These are phyloP conservation scores for Syndactyla subalaris DNA, from an alignment of 2,797 vertebrate genomes.

Conservation along the genomic window DNA sequence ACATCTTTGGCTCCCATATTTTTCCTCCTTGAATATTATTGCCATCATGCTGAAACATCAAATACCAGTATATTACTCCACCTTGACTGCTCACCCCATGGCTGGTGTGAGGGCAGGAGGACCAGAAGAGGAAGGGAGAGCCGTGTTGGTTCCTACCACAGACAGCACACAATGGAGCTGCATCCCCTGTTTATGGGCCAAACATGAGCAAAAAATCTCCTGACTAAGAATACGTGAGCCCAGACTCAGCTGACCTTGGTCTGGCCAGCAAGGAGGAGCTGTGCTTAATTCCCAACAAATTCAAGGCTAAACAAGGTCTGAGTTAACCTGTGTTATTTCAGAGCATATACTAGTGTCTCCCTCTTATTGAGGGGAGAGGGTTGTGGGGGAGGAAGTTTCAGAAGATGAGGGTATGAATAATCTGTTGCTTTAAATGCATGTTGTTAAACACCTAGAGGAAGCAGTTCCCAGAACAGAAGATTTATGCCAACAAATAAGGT, in stretches of 20 bases:
- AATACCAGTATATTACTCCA: background rate
- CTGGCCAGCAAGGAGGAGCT: background rate
- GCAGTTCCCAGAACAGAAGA: background rate
- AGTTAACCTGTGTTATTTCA: background rate
- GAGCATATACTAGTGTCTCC: fast-evolving
- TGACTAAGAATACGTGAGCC: background rate
- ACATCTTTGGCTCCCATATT: background rate
- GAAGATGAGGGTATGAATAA: background rate
- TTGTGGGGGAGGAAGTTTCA: background rate
- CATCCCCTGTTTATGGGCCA: background rate
- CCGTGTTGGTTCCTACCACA: background rate
- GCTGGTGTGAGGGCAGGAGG: fast-evolving
- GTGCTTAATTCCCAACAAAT: background rate
- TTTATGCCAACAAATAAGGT: background rate
- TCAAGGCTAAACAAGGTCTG: background rate
- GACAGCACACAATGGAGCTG: background rate
- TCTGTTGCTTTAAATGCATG: background rate
- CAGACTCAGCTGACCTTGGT: background rate
- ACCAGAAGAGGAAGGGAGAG: background rate
- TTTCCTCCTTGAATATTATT: background rate
- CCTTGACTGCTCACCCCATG: background rate
- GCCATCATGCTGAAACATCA: background rate
- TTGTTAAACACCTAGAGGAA: background rate
- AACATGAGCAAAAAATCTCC: background rate
- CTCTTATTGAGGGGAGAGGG: background rate